A percentile compares a stretch with the other conserved stretches of the same genome.
Conservation (phyloP, 2,113 vertebrate species). For the Callopanchax toddi region DNA sequence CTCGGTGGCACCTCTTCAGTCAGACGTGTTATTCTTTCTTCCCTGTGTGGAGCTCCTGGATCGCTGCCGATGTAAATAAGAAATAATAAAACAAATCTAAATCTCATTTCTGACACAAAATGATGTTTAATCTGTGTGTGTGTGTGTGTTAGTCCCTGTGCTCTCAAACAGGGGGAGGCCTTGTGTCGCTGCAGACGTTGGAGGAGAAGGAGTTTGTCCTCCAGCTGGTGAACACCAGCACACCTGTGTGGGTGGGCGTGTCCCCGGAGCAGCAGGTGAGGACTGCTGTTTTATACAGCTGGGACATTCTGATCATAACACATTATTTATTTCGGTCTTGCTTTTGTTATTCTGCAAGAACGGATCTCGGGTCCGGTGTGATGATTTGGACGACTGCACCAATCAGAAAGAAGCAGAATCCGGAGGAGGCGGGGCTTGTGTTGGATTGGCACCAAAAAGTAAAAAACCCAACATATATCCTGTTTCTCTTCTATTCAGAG, state of each 20-base stretch:
- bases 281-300: background rate
- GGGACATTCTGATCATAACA: background rate
- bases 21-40: conserved; percentile 14
- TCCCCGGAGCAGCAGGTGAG: conserved; percentile 8
- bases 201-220: conserved; percentile 4
- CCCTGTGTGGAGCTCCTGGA: conserved; percentile 45
- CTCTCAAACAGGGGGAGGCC: background rate
- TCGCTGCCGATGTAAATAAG: background rate
- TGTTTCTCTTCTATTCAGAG: no score
- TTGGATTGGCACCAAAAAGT: conserved; percentile 16
- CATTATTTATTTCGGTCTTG: background rate
- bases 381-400: background rate
- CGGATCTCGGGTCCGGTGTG: conserved; percentile 22
- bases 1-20: conserved; percentile 9
- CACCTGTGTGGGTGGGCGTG: conserved; percentile 23
- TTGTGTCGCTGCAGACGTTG: conserved; percentile 10
- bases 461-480: background rate
- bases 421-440: conserved; percentile 2
- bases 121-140: no score
- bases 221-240: background rate
- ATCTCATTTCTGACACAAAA: no score
- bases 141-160: conserved; percentile 15
- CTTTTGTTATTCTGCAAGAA: conserved; percentile 5
- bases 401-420: background rate
- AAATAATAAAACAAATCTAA: no score